Percentiles rank a stretch among this genome's conserved stretches.
These are phyloP conservation scores for Copidosoma floridanum DNA, from an alignment of 1,140 invertebrate species.

Conservation along the genomic window DNA sequence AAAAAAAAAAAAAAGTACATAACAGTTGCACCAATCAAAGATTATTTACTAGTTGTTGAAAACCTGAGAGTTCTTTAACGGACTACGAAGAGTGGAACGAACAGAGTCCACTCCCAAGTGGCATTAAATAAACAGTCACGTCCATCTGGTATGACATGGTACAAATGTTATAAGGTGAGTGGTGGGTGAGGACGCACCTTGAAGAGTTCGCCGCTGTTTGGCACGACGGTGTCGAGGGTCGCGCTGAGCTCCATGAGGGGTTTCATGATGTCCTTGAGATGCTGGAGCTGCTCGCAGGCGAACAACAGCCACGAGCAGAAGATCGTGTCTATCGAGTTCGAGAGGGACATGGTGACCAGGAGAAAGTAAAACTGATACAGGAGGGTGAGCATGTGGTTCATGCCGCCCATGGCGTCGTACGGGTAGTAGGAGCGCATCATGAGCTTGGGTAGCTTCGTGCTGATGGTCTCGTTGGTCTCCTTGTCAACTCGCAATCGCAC, in stretches of 20 bases:
- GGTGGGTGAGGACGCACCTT: no score
- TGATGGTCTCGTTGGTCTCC: constrained; percentile 70
- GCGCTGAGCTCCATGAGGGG: constrained; percentile 81
- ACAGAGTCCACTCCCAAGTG: no score
- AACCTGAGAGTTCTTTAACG: no score
- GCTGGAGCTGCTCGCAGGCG: constrained; percentile 79
- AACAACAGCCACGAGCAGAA: constrained; percentile 83
- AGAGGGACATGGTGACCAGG: constrained; percentile 67
- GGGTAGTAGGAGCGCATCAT: constrained; percentile 75
- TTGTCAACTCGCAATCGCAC: constrained; percentile 66
- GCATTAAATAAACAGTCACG: no score
- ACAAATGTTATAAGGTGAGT: not conserved
- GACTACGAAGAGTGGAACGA: no score
- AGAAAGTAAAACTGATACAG: constrained; percentile 76
- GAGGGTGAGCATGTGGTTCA: constrained; percentile 66
- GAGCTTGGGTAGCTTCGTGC: constrained; percentile 64
- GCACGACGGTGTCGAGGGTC: constrained; percentile 74
- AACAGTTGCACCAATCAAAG: no score
- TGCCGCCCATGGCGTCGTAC: constrained; percentile 67
- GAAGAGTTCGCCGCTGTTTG: constrained; percentile 76
- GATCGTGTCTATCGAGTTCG: constrained; percentile 72
- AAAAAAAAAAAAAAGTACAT: no score
- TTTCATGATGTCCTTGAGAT: constrained; percentile 81
- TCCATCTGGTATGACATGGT: not conserved
- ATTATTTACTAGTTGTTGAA: no score